Percentiles rank a stretch among this genome's conserved stretches.
These are phyloP conservation scores for Lytechinus pictus DNA, from an alignment of 35 echinoderm and acorn worm species.

Conservation along the genomic window DNA sequence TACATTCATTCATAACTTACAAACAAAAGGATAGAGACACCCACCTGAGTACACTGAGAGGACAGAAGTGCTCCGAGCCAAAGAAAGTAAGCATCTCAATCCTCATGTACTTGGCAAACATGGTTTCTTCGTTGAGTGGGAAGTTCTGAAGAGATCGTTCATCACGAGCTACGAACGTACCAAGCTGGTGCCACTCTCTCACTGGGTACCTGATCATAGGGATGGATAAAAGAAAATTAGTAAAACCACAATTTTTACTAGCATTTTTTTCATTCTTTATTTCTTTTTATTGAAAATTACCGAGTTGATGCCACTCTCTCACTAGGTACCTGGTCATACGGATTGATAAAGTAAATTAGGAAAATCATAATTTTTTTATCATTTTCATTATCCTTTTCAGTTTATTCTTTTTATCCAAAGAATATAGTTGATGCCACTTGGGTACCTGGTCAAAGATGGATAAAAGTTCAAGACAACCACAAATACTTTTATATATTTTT, in stretches of 20 bases:
- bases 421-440: conserved; percentile 85
- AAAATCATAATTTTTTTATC: no score
- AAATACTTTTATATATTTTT: no score
- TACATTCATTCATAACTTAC: no score
- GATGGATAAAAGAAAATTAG: no score
- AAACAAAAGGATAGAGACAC: not conserved
- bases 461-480: no score
- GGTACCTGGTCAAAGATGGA: conserved; percentile 57
- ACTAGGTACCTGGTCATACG: conserved; percentile 65
- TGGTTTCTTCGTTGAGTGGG: conserved; percentile 73
- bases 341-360: no score
- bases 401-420: no score
- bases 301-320: conserved; percentile 81
- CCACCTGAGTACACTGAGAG: conserved; percentile 83
- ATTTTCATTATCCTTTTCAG: no score
- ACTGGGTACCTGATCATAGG: conserved; percentile 68
- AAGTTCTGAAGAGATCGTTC: conserved; percentile 86
- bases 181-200: conserved; percentile 83
- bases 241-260: no score
- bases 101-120: conserved; percentile 96
- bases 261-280: no score
- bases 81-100: conserved; percentile 94
- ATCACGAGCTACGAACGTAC: conserved; percentile 78
- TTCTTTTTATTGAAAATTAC: conserved; percentile 5
- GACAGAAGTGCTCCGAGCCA: conserved; percentile 91